phyloP scores from a whole-genome alignment of 2,113 vertebrate species.

The Motacilla alba region DNA sequence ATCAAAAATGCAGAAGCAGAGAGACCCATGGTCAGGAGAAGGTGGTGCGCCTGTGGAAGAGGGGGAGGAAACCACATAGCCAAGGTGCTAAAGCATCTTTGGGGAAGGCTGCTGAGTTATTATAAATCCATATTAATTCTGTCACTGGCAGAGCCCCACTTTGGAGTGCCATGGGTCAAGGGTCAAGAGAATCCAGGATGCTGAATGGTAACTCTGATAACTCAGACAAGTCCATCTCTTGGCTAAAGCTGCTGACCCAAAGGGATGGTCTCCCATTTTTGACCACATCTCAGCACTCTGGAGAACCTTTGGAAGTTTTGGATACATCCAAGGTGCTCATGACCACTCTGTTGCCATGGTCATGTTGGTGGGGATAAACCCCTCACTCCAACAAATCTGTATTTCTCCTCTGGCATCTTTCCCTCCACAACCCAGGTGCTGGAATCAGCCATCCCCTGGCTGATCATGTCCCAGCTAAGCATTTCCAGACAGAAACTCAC shows the following conservation, averaged over 20 bases:
- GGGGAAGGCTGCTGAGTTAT: not conserved
- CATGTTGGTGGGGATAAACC: not conserved
- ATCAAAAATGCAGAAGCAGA: not conserved
- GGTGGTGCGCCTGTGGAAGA: not conserved
- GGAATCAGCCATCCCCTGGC: not conserved
- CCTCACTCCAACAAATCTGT: rapidly evolving
- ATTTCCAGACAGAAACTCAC: not conserved
- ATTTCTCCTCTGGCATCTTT: not conserved
- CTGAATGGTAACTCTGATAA: not conserved
- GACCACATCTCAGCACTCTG: not conserved
- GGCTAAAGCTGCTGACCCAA: not conserved
- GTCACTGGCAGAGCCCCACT: not conserved
- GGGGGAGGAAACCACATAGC: not conserved
- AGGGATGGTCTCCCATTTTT: not conserved
- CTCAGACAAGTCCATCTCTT: not conserved
- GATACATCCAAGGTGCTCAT: not conserved
- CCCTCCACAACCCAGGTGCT: not conserved
- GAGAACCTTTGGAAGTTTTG: not conserved
- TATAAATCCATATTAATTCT: not conserved
- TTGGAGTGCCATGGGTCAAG: not conserved
- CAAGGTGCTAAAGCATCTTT: not conserved
- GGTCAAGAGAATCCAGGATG: not conserved
- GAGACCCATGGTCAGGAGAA: not conserved
- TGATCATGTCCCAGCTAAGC: not conserved
- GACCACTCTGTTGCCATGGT: not conserved